Evolutionary conservation across 35 echinoderm and acorn worm species (phyloP), one percentile per base, ranked within the genome.

Genomic region (Apostichopus japonicus): DNA sequence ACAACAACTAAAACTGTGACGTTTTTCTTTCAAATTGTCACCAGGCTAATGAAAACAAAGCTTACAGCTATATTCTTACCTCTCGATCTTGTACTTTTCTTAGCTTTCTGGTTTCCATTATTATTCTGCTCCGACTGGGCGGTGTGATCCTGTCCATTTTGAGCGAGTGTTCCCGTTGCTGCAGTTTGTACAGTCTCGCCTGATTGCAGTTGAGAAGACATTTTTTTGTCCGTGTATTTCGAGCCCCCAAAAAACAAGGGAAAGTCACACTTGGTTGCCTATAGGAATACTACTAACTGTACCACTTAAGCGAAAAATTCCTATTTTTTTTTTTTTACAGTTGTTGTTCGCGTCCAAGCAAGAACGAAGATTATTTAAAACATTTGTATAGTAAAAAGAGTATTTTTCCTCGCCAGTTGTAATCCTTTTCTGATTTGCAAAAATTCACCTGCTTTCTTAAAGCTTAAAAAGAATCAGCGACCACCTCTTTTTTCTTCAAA

Each of bases 171-270:
- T 23, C 81, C 81, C 81, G 81, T 84, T 84, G 81, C 17, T 84
- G 81, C 53, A 17, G 81, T 17, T 84, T 55, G 55, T 7, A 84
- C 81, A 9, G 81, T 57, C 81, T 84, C 81, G 81, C 81, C 61
- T 58, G 81, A 84, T 84, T 84, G 81, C 81, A 84, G 81, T 84
- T 84, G 81, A n/a, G 81, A 84, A 24, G 54, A 53, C 6, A 6
- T 54, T n/a, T 81, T 80, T 67, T 67, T 67, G 19, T 10, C 19
- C 63, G 33, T 67, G 63, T 19, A 61, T 61, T 61, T 61, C 57
- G 57, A 61, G 13, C 57, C 15, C 15, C 15, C 17, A 24, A 17
- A 23, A 23, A 67, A 17, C 63, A 67, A 19, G 63, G 11, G 11
- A 65, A 67, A 67, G 19, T 75, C 6, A 75, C 71, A 75, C 71